A percentile compares a stretch with the other conserved stretches of the same genome.
Evolutionary conservation across 2,888 invertebrate species (phyloP).

Genomic region (Saturnia japonica): DNA sequence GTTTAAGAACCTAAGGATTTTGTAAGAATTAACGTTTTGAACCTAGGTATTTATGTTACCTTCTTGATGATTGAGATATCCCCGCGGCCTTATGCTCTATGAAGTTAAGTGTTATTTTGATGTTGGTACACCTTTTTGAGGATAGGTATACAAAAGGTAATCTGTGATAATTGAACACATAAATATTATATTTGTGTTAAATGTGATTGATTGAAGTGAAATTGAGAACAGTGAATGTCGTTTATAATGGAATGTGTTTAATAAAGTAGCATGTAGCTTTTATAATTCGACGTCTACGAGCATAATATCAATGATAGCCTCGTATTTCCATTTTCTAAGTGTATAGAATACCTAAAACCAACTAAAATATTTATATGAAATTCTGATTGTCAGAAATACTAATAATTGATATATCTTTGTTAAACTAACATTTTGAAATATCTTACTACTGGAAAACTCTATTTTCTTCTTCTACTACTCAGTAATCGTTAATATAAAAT

Average conservation of each 20-base stretch:
- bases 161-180: slow-evolving; percentile 8
- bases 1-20: background rate
- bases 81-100: background rate
- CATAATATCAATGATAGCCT: background rate
- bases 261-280: background rate
- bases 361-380: background rate
- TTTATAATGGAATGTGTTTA: background rate
- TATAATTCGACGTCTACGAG: background rate
- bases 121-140: background rate
- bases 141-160: slow-evolving; percentile 17
- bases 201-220: slow-evolving; percentile 22
- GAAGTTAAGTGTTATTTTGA: background rate
- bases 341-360: background rate
- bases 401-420: background rate
- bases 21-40: background rate
- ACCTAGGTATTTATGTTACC: background rate
- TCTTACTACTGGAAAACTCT: background rate
- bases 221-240: background rate
- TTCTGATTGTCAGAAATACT: background rate
- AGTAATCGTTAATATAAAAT: background rate
- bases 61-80: background rate
- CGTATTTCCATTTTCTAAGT: background rate
- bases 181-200: background rate
- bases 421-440: background rate
- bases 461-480: background rate